These are phyloP conservation scores for Corythucha ciliata DNA, from an alignment of 2,888 invertebrate genomes.

Conservation along the genomic window DNA sequence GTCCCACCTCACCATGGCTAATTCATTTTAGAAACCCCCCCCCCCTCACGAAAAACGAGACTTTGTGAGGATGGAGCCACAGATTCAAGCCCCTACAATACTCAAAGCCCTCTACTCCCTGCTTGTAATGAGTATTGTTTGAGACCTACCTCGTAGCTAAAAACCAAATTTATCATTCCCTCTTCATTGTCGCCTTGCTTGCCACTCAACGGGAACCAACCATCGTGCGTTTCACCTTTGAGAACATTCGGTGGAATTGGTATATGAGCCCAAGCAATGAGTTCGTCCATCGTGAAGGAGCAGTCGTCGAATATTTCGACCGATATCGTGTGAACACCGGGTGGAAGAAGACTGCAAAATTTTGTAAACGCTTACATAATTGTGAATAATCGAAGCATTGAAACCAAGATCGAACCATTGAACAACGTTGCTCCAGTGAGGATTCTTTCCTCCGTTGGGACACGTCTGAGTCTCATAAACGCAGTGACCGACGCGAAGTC, in stretches of 20 bases:
- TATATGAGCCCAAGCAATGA: conserved; percentile 89
- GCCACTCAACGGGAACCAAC: conserved; percentile 88
- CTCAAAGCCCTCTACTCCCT: too few relatives aligned
- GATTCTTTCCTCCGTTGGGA: conserved; percentile 88
- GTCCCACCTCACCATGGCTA: too few relatives aligned
- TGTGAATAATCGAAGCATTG: neutral
- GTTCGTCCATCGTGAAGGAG: conserved; percentile 91
- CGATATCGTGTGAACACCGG: conserved; percentile 78
- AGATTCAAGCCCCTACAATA: too few relatives aligned
- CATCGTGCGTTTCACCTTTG: conserved; percentile 82
- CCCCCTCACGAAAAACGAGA: too few relatives aligned
- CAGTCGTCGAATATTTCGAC: conserved; percentile 95
- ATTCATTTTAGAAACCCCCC: too few relatives aligned
- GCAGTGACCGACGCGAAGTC: conserved; percentile 84
- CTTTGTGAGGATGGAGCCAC: too few relatives aligned
- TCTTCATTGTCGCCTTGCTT: conserved; percentile 92
- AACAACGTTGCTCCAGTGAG: conserved; percentile 91
- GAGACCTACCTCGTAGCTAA: conserved; percentile 61
- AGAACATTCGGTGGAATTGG: conserved; percentile 75
- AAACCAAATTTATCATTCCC: conserved; percentile 83
- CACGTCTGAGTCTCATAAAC: conserved; percentile 94
- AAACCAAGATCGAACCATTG: conserved; percentile 54
- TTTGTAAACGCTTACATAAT: neutral
- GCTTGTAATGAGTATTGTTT: neutral
- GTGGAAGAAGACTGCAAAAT: conserved; percentile 64